A percentile compares a stretch with the other conserved stretches of the same genome.
phyloP scores from a whole-genome alignment of 2,113 vertebrate genomes.

The Peromyscus californicus region DNA sequence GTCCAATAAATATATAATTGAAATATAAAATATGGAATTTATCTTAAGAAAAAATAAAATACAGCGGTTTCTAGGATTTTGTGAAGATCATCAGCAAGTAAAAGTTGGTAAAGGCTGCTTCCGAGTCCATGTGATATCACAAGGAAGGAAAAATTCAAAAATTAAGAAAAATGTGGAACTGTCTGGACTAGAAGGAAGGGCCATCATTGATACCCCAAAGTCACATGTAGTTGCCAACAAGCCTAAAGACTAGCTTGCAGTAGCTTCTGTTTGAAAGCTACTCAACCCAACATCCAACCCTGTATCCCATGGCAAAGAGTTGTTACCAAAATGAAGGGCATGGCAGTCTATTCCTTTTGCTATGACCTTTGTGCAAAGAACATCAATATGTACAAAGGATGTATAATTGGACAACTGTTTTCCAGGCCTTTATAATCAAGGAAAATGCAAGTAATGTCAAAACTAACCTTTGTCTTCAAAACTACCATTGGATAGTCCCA shows the following conservation, averaged over 20 bases:
- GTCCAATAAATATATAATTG: background rate
- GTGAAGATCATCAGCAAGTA: background rate
- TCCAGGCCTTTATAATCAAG: conserved; percentile 5
- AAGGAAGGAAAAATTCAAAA: conserved; percentile 14
- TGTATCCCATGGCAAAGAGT: background rate
- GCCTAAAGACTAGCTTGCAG: conserved; percentile 16
- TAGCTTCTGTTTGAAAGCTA: conserved; percentile 17
- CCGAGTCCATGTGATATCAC: conserved; percentile 48
- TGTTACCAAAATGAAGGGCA: conserved; percentile 42
- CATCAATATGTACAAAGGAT: background rate
- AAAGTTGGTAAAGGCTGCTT: background rate
- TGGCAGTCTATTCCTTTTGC: conserved; percentile 29
- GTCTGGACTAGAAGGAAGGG: background rate
- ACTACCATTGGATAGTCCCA: background rate
- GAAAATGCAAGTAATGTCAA: background rate
- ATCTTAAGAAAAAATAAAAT: conserved; percentile 32
- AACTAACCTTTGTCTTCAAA: conserved; percentile 7
- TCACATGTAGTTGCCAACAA: conserved; percentile 47
- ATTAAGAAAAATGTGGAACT: conserved; percentile 13
- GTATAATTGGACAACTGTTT: conserved; percentile 50
- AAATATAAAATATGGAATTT: background rate
- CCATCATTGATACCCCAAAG: background rate
- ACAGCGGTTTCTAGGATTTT: background rate
- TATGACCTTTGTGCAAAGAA: conserved; percentile 44
- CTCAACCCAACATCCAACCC: conserved; percentile 8